Evolutionary conservation across 1,140 invertebrate genomes (phyloP).

Genomic region (Oncopodura yosiiana): DNA sequence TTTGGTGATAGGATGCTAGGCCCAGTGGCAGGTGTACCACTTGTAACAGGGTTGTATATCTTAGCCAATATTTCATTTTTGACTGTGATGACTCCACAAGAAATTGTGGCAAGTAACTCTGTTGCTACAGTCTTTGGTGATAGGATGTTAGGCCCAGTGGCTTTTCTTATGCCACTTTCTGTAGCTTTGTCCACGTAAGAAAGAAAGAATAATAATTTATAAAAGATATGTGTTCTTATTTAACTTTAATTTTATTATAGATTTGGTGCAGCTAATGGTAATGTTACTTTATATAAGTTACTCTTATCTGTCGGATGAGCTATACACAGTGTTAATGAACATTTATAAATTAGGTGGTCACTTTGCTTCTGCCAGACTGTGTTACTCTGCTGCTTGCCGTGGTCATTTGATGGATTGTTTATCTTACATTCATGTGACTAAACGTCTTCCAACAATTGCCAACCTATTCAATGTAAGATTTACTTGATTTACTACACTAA

Average conservation of each 20-base stretch:
- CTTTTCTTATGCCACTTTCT: constrained; percentile 44
- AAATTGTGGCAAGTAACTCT: constrained; percentile 68
- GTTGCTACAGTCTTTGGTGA: constrained; percentile 59
- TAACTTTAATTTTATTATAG: too few relatives aligned
- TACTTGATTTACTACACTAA: background rate
- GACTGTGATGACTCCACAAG: constrained; percentile 65
- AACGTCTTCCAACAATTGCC: constrained; percentile 46
- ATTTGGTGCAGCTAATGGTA: constrained; percentile 60
- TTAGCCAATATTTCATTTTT: constrained; percentile 88
- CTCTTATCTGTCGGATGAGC: too few relatives aligned
- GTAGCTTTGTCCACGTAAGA: constrained; percentile 49
- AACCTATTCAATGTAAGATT: constrained; percentile 44
- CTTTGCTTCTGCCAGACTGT: constrained; percentile 36
- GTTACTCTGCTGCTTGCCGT: constrained; percentile 48
- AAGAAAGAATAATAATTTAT: too few relatives aligned
- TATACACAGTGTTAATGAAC: constrained; percentile 29
- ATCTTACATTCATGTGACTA: constrained; percentile 47
- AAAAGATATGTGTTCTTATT: too few relatives aligned
- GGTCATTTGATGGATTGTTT: constrained; percentile 48
- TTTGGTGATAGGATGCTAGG: too few relatives aligned
- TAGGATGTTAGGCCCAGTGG: constrained; percentile 24
- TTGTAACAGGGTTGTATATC: constrained; percentile 77
- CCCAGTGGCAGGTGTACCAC: constrained; percentile 75
- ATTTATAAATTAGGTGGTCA: background rate
- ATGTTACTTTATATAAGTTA: too few relatives aligned